phyloP scores from a whole-genome alignment of 2,113 vertebrate genomes.

The Tetrao urogallus region DNA sequence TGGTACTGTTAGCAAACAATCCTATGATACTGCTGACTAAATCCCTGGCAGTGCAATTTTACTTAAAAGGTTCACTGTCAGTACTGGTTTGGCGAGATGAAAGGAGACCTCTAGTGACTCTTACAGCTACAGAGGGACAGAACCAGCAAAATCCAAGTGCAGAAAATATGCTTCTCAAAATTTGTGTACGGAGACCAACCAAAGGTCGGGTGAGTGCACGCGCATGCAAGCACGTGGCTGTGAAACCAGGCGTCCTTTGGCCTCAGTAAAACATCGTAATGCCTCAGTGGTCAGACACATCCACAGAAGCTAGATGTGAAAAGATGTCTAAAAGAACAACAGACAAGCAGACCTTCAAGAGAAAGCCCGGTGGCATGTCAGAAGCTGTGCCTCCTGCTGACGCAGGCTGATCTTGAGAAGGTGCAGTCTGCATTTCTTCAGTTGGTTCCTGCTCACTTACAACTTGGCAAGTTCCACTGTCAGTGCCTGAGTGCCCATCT shows the following conservation, averaged over 20 bases:
- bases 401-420: constrained; percentile 13
- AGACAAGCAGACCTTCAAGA: constrained; percentile 85
- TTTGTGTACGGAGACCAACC: background rate
- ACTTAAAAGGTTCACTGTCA: background rate
- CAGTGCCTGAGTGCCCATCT: background rate
- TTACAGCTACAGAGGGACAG: background rate
- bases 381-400: constrained; percentile 38
- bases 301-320: background rate
- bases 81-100: background rate
- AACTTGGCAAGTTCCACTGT: constrained; percentile 46
- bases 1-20: background rate
- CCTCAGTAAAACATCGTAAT: background rate
- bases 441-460: constrained; percentile 62
- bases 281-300: background rate
- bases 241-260: background rate
- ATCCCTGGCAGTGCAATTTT: background rate
- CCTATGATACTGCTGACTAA: background rate
- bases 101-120: background rate
- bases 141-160: background rate
- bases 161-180: background rate
- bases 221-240: background rate
- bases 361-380: constrained; percentile 82
- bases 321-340: background rate
- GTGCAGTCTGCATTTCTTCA: constrained; percentile 26
- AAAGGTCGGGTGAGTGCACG: background rate